phyloP scores from a whole-genome alignment of 2,113 vertebrate genomes.

The Electrona antarctica region DNA sequence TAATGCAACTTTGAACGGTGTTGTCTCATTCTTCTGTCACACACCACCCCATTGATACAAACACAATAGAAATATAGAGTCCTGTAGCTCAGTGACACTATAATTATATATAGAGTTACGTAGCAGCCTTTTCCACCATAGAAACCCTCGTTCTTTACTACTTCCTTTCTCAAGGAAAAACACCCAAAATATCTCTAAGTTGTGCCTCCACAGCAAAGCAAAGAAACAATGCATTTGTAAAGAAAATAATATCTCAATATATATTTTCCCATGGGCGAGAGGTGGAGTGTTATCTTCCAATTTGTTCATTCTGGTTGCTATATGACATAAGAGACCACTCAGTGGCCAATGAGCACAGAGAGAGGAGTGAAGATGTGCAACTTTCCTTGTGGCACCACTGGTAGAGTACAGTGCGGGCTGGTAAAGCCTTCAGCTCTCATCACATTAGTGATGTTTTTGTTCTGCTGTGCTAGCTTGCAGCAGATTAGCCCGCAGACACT shows the following conservation, averaged over 20 bases:
- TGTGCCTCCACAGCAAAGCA: no score
- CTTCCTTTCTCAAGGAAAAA: not conserved
- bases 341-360: slow-evolving; percentile 64
- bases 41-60: not conserved
- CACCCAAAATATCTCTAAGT: not conserved
- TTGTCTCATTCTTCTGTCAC: not conserved
- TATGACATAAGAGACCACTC: slow-evolving; percentile 64
- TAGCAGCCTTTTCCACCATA: slow-evolving; percentile 41
- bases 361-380: slow-evolving; percentile 36
- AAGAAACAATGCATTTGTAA: not conserved
- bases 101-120: slow-evolving; percentile 16
- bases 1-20: no score
- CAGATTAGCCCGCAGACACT: slow-evolving; percentile 72
- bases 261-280: slow-evolving; percentile 35
- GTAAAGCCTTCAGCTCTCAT: slow-evolving; percentile 62
- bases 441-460: slow-evolving; percentile 73
- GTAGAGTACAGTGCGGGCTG: slow-evolving; percentile 42
- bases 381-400: slow-evolving; percentile 40
- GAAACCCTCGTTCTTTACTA: not conserved
- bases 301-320: slow-evolving; percentile 45
- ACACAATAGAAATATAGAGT: slow-evolving; percentile 14
- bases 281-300: slow-evolving; percentile 34
- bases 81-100: not conserved
- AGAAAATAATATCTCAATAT: slow-evolving; percentile 43
- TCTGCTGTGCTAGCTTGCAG: slow-evolving; percentile 77